Conservation (phyloP, 1,140 invertebrate species). For the Chelonus insularis region DNA sequence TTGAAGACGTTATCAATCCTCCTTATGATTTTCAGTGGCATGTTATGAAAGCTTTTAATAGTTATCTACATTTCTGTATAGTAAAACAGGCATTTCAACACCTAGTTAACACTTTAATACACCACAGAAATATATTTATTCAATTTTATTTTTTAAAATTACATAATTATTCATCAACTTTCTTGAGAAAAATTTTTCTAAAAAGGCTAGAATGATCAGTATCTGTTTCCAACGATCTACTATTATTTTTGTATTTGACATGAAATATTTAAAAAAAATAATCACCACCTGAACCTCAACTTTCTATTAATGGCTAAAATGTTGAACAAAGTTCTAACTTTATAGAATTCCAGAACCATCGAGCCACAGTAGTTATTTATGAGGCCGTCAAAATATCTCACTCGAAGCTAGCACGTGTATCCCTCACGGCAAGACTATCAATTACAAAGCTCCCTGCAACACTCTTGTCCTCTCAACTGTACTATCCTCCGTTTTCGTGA, state of each 20-base stretch:
- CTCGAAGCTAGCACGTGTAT: conserved; percentile 5
- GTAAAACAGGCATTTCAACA: background rate
- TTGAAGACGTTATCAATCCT: conserved; percentile 12
- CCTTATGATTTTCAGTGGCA: background rate
- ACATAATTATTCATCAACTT: no score
- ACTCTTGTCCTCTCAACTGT: background rate
- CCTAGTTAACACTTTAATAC: background rate
- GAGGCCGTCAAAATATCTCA: conserved; percentile 17
- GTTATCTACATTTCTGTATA: background rate
- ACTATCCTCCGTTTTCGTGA: background rate
- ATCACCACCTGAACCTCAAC: background rate
- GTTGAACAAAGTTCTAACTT: background rate
- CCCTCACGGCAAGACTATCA: conserved; percentile 45
- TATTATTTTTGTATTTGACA: no score
- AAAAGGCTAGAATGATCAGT: no score
- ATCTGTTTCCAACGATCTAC: no score
- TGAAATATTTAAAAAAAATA: no score
- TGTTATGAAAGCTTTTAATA: background rate
- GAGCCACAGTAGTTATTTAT: conserved; percentile 17
- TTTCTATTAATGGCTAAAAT: background rate
- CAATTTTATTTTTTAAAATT: no score
- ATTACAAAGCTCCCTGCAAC: conserved; percentile 40
- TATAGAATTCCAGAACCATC: background rate
- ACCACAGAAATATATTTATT: no score
- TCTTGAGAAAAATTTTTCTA: no score